These are phyloP conservation scores for Tachystola acroxantha DNA, from an alignment of 2,888 invertebrate species.

Conservation along the genomic window DNA sequence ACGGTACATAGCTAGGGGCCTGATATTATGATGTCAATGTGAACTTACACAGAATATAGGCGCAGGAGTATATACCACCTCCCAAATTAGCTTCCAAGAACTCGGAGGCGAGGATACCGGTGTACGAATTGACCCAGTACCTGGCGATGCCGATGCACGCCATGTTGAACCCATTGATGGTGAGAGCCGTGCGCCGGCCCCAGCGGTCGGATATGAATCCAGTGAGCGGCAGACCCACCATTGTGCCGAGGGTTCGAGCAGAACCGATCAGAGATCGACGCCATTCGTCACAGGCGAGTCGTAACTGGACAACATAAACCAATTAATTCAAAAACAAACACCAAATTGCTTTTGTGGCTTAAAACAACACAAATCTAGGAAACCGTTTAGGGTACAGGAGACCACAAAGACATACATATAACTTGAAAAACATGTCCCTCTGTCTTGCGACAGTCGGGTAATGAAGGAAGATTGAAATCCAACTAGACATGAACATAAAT, in stretches of 20 bases:
- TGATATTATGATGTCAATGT: no score
- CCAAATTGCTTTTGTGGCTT: no score
- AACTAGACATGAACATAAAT: no score
- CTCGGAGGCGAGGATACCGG: slow-evolving; percentile 81
- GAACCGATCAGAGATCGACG: slow-evolving; percentile 84
- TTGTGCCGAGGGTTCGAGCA: slow-evolving; percentile 81
- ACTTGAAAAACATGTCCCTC: no score
- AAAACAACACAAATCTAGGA: no score
- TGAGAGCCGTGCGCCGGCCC: slow-evolving; percentile 79
- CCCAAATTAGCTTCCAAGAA: slow-evolving; percentile 82
- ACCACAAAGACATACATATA: no score
- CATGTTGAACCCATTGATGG: slow-evolving; percentile 75
- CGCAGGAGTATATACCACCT: slow-evolving; percentile 82
- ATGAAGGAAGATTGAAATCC: no score
- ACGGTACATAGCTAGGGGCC: no score
- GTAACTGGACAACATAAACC: slow-evolving; percentile 77
- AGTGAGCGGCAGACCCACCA: slow-evolving; percentile 81
- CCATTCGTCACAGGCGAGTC: slow-evolving; percentile 82
- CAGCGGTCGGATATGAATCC: slow-evolving; percentile 85
- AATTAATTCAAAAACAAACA: no score
- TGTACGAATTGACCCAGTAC: slow-evolving; percentile 78
- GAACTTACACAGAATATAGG: slow-evolving; percentile 82
- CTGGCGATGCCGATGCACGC: slow-evolving; percentile 80
- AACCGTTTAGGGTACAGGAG: no score
- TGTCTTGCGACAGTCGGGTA: no score